A percentile compares a stretch with the other conserved stretches of the same genome.
These are phyloP conservation scores for Chymomyza costata DNA, from an alignment of 1,140 invertebrate genomes.

Conservation along the genomic window DNA sequence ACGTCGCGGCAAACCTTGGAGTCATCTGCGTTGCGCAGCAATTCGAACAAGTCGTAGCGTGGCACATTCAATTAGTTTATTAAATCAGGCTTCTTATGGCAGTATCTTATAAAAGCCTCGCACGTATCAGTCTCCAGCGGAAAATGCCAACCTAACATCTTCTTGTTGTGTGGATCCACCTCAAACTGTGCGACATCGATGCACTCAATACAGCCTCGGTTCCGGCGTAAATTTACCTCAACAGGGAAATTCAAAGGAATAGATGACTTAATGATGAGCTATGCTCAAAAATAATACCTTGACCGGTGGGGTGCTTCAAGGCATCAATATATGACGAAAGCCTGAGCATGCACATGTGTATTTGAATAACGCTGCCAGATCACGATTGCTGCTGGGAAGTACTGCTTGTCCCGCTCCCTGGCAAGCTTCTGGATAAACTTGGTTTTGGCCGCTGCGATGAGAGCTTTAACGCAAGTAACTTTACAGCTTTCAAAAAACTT, in stretches of 20 bases:
- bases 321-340: slow-evolving; percentile 87
- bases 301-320: slow-evolving; percentile 91
- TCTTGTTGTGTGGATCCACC: slow-evolving; percentile 77
- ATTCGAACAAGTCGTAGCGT: slow-evolving; percentile 79
- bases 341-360: slow-evolving; percentile 82
- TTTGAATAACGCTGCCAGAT: slow-evolving; percentile 82
- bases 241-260: slow-evolving; percentile 90
- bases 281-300: slow-evolving; percentile 93
- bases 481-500: slow-evolving; percentile 79
- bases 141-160: slow-evolving; percentile 86
- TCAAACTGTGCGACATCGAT: slow-evolving; percentile 81
- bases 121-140: slow-evolving; percentile 79
- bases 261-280: slow-evolving; percentile 90
- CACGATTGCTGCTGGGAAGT: slow-evolving; percentile 84
- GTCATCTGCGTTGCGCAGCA: slow-evolving; percentile 78
- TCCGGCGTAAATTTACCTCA: slow-evolving; percentile 85
- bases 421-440: slow-evolving; percentile 88
- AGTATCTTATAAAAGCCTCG: slow-evolving; percentile 78
- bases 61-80: slow-evolving; percentile 79
- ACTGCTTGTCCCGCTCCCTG: slow-evolving; percentile 89
- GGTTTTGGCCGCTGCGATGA: slow-evolving; percentile 87
- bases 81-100: slow-evolving; percentile 78
- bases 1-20: slow-evolving; percentile 69
- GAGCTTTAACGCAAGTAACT: slow-evolving; percentile 89
- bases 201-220: slow-evolving; percentile 88